A percentile compares a stretch with the other conserved stretches of the same genome.
phyloP scores from a whole-genome alignment of 1,140 invertebrate genomes.

The Procambarus virginalis region DNA sequence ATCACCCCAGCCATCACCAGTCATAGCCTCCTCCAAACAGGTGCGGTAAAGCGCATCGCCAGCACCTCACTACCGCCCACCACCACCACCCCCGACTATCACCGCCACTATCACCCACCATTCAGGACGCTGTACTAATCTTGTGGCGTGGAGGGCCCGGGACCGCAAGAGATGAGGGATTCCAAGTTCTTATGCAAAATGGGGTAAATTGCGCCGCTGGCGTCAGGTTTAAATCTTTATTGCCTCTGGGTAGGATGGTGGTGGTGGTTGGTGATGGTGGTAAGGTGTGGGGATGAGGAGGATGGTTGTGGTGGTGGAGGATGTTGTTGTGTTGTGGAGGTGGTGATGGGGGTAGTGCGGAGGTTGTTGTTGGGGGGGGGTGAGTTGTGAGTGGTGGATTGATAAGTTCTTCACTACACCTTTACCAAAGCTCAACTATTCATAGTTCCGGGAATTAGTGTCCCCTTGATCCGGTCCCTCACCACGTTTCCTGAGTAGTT shows the following conservation, averaged over 20 bases:
- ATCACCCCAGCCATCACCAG: not conserved
- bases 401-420: too few species aligned
- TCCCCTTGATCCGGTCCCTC: too few species aligned
- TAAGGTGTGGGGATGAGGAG: too few species aligned
- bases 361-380: too few species aligned
- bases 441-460: too few species aligned
- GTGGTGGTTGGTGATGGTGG: not conserved
- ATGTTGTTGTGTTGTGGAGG: too few species aligned
- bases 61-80: not conserved
- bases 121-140: not conserved
- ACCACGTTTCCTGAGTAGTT: too few species aligned
- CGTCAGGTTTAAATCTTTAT: constrained; percentile 14
- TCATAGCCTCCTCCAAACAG: not conserved
- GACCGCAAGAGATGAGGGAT: not conserved
- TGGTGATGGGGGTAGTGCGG: too few species aligned
- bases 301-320: too few species aligned
- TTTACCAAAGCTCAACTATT: too few species aligned
- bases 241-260: not conserved
- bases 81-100: not conserved
- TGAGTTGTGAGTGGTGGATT: too few species aligned
- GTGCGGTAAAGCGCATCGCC: not conserved
- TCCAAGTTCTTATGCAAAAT: constrained; percentile 26
- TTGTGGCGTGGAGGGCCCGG: not conserved
- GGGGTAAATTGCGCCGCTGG: not conserved
- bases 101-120: not conserved